Conservation (phyloP, 1,140 invertebrate species). For the Cotesia vestalis region DNA sequence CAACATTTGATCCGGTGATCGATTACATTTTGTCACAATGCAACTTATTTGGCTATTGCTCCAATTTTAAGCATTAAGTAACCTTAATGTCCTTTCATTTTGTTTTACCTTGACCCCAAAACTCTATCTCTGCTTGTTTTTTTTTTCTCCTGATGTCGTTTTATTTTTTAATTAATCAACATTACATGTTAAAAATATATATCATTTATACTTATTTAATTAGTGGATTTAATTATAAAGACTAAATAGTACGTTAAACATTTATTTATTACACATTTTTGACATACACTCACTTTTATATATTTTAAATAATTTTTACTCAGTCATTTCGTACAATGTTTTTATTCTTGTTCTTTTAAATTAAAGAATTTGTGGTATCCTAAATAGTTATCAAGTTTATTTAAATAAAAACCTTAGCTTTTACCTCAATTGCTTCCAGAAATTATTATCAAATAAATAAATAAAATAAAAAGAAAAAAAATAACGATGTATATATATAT, state of each 20-base stretch:
- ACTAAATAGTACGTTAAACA: not conserved
- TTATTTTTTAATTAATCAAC: too few relatives aligned
- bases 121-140: not conserved
- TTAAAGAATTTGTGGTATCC: not conserved
- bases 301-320: constrained; percentile 12
- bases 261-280: constrained; percentile 28
- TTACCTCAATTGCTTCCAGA: not conserved
- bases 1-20: not conserved
- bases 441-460: not conserved
- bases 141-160: too few relatives aligned
- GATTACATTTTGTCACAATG: not conserved
- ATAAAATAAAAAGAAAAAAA: too few relatives aligned
- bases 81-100: constrained; percentile 26
- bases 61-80: constrained; percentile 10
- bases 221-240: not conserved
- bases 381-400: not conserved
- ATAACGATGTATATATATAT: too few relatives aligned
- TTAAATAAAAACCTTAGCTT: constrained; percentile 8
- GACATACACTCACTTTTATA: not conserved
- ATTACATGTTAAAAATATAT: too few relatives aligned
- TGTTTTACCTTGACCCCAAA: constrained; percentile 26
- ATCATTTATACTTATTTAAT: too few relatives aligned
- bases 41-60: constrained; percentile 19
- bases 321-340: constrained; percentile 28
- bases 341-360: too few relatives aligned